Evolutionary conservation across 1,140 invertebrate genomes (phyloP), one percentile per base, ranked within the genome.

Genomic region (Kradibia gibbosae): DNA sequence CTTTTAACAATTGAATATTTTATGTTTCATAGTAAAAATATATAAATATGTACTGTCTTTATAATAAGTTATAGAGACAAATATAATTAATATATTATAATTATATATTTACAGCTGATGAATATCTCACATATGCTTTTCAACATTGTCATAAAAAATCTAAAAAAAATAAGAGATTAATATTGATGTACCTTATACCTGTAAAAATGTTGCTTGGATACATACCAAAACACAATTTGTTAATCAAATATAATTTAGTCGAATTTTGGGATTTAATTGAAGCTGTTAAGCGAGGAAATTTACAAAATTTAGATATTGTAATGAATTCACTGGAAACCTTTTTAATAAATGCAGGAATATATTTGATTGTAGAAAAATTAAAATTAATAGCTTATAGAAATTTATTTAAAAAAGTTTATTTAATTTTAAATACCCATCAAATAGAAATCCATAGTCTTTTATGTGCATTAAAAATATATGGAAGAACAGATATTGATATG

Each of bases 131-230:
- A 3, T 99, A 96, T 92, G 98, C 98, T 0, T 99, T 99, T 91
- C 93, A 96, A 90, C 94, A 96, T 86, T 99, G 98, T 87, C 96
- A 98, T 83, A 94, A 92, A 84, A 91, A 92, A n/a, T 96, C 95
- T 80, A 92, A 92, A 71, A 97, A 95, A 89, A 99, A 99, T 89
- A 99, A 99, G 90, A 93, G 96, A 83, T 92, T 98, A 25, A 99
- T 99, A 86, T 92, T 99, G 10, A 99, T 98, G 70, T 99, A 99
- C 90, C 92, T 99, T 55, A 95, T 99, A 79, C 98, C 99, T 34
- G 98, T 99, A 0, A 99, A 99, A 92, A 99, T 99, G 97, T 91
- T 99, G 31, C 89, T 99, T 83, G 98, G 98, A 15, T 97, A 94
- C 85, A 96, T 99, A 93, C 98, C 98, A 60, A 95, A 94, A 70